Conservation (phyloP, 2,113 vertebrate genomes). For the Cathartes aura region DNA sequence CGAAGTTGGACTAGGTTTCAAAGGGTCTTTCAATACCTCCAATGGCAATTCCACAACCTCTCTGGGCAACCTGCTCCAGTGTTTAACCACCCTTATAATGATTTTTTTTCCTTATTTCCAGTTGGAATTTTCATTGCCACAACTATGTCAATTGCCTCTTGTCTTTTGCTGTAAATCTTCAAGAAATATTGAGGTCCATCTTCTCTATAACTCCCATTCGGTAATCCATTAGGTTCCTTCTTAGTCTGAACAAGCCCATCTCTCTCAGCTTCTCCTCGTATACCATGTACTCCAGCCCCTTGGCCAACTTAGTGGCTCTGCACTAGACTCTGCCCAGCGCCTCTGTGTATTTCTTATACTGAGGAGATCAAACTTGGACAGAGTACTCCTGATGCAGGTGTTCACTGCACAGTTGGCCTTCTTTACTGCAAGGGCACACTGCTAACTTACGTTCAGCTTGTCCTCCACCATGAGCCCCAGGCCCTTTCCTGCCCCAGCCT, state of each 20-base stretch:
- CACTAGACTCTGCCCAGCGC: neutral
- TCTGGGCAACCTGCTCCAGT: neutral
- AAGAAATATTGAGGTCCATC: neutral
- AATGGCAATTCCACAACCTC: neutral
- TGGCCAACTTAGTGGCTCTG: neutral
- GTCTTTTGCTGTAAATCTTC: neutral
- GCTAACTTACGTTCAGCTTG: neutral
- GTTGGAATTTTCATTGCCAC: neutral
- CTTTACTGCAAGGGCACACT: neutral
- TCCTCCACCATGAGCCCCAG: neutral
- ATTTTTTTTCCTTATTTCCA: neutral
- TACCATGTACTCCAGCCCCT: neutral
- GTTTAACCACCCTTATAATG: neutral
- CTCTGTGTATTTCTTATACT: neutral
- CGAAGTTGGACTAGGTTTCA: neutral
- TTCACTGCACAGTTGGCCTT: neutral
- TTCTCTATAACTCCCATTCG: neutral
- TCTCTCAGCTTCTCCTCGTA: neutral
- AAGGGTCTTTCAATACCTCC: neutral
- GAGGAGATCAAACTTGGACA: neutral
- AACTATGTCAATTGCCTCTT: neutral
- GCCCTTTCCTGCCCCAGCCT: neutral
- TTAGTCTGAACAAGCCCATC: neutral
- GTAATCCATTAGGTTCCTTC: neutral
- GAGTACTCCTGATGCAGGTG: neutral